Percentiles rank a stretch among this genome's conserved stretches.
Evolutionary conservation across 1,140 invertebrate genomes (phyloP).

Genomic region (Parapsyche elsis): DNA sequence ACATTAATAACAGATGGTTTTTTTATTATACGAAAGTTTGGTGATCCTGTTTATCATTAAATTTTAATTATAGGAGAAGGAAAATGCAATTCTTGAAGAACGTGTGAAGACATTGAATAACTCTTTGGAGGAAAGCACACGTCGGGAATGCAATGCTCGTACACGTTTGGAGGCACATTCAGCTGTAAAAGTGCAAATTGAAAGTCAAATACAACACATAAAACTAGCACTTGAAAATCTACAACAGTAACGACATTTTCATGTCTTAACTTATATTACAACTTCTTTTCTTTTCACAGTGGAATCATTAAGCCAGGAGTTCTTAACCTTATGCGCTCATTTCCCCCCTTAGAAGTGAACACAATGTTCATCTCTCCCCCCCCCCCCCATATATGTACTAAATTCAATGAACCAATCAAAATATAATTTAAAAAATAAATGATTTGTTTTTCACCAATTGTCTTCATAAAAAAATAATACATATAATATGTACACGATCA

Average conservation of each 20-base stretch:
- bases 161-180: background rate
- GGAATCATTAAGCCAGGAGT: too few relatives aligned
- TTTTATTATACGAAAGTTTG: background rate
- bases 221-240: background rate
- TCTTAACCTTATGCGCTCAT: too few relatives aligned
- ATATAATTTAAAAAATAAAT: too few relatives aligned
- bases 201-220: background rate
- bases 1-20: background rate
- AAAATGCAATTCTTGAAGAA: background rate
- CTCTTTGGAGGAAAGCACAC: background rate
- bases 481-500: too few relatives aligned
- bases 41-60: background rate
- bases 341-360: too few relatives aligned
- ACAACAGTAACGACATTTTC: background rate
- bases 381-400: too few relatives aligned
- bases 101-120: background rate
- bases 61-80: slow-evolving; percentile 10
- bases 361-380: too few relatives aligned
- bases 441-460: too few relatives aligned
- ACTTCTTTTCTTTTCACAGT: too few relatives aligned
- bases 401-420: too few relatives aligned
- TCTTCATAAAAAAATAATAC: too few relatives aligned
- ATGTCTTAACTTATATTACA: too few relatives aligned
- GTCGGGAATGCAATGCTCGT: background rate
- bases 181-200: background rate